phyloP scores from a whole-genome alignment of 2,888 invertebrate species.

The Oxycera nigricornis region DNA sequence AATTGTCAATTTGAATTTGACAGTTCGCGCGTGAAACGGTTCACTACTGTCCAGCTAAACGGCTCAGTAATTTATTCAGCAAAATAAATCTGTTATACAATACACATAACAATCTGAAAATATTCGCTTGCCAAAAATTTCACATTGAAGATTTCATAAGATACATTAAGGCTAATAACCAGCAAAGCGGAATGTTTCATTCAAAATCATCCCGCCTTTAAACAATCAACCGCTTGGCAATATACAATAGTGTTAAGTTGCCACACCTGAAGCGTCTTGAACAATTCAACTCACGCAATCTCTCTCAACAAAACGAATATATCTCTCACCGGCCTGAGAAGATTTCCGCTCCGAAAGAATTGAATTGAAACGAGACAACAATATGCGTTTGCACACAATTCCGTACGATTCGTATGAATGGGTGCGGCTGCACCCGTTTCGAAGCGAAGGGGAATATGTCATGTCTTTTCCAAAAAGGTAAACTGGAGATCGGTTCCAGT shows the following conservation, averaged over 20 bases:
- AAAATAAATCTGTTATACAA: too few relatives aligned
- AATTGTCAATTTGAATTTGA: conserved; percentile 9
- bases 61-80: too few relatives aligned
- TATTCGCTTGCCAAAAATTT: too few relatives aligned
- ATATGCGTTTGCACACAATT: neutral
- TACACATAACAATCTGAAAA: neutral
- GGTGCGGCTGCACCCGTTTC: conserved; percentile 13
- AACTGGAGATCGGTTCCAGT: too few relatives aligned
- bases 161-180: too few relatives aligned
- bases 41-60: neutral
- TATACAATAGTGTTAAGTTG: neutral
- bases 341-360: neutral
- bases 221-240: conserved; percentile 5
- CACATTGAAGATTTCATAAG: too few relatives aligned
- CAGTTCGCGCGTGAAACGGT: neutral
- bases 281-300: neutral
- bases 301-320: too few relatives aligned
- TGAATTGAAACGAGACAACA: neutral
- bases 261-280: conserved; percentile 16
- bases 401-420: neutral
- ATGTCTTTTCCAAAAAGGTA: too few relatives aligned
- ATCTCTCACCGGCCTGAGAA: neutral
- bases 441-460: too few relatives aligned
- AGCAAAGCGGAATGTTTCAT: too few relatives aligned
- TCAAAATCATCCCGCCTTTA: neutral